Evolutionary conservation across 2,888 invertebrate genomes (phyloP).

Genomic region (Cheilosia impressa): DNA sequence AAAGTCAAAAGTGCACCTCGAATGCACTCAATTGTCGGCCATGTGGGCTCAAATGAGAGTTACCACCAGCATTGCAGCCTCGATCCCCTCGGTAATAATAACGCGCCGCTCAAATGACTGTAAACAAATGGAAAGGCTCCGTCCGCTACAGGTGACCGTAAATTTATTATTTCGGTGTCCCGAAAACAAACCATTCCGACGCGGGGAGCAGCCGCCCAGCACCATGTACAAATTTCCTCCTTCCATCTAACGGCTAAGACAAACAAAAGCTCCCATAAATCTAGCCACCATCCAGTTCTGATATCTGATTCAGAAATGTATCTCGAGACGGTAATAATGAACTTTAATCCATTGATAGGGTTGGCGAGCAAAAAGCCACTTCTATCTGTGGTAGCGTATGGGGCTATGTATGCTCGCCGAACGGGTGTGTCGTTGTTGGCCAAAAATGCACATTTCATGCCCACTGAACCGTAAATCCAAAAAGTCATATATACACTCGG

Average conservation of each 20-base stretch:
- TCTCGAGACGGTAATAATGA: conserved; percentile 52
- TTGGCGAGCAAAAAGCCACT: conserved; percentile 37
- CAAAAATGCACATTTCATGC: conserved; percentile 68
- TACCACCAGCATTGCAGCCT: conserved; percentile 64
- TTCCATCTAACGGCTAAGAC: conserved; percentile 25
- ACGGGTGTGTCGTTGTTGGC: conserved; percentile 65
- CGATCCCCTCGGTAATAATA: conserved; percentile 64
- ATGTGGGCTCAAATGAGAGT: conserved; percentile 45
- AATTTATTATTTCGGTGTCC: conserved; percentile 68
- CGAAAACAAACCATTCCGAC: conserved; percentile 28
- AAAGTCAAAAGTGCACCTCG: conserved; percentile 69
- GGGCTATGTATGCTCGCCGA: conserved; percentile 9
- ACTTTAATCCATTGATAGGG: conserved; percentile 68
- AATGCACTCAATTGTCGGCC: conserved; percentile 57
- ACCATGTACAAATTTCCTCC: conserved; percentile 38
- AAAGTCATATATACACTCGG: conserved; percentile 12
- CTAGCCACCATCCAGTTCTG: conserved; percentile 52
- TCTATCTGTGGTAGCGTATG: conserved; percentile 5
- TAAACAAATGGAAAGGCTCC: conserved; percentile 51
- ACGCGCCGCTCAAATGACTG: conserved; percentile 18
- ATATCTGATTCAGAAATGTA: conserved; percentile 66
- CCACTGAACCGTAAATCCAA: conserved; percentile 60
- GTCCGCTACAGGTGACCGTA: conserved; percentile 57
- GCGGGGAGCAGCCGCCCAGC: conserved; percentile 42
- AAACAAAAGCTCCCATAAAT: conserved; percentile 61